A percentile compares a stretch with the other conserved stretches of the same genome.
These are phyloP conservation scores for Diarsia mendica DNA, from an alignment of 2,888 invertebrate species.

Conservation along the genomic window DNA sequence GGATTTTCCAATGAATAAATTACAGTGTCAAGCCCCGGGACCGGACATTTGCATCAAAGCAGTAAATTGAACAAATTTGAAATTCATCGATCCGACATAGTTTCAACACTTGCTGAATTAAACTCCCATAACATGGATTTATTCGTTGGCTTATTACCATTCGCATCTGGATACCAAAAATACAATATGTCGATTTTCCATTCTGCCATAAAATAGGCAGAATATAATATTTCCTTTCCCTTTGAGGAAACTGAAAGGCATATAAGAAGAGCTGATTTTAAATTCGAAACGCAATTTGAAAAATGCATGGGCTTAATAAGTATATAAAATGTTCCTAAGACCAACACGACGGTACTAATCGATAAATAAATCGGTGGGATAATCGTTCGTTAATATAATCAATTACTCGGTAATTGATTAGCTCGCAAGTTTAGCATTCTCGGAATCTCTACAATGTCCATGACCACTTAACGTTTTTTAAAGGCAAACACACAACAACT, in stretches of 20 bases:
- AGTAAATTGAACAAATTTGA: conserved; percentile 82
- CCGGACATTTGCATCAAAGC: conserved; percentile 75
- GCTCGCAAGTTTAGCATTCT: conserved; percentile 59
- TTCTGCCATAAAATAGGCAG: conserved; percentile 18
- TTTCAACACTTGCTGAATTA: conserved; percentile 68
- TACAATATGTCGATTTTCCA: conserved; percentile 47
- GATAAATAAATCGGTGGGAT: conserved; percentile 55
- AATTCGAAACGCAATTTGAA: conserved; percentile 34
- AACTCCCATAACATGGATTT: conserved; percentile 60
- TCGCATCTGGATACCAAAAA: conserved; percentile 59
- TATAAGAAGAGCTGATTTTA: conserved; percentile 4
- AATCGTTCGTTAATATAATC: conserved; percentile 54
- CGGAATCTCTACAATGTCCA: conserved; percentile 64
- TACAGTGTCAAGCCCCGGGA: conserved; percentile 63
- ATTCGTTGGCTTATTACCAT: conserved; percentile 56
- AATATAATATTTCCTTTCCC: conserved; percentile 27
- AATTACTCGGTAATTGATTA: conserved; percentile 70
- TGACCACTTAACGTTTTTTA: conserved; percentile 64
- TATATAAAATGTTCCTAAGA: not conserved
- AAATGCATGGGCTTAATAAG: not conserved
- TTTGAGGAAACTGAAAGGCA: not conserved
- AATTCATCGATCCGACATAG: conserved; percentile 77
- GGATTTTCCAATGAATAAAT: conserved; percentile 84
- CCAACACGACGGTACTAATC: conserved; percentile 28
- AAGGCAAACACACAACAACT: conserved; percentile 50